A percentile compares a stretch with the other conserved stretches of the same genome.
Evolutionary conservation across 1,140 invertebrate species (phyloP).

Genomic region (Muscidifurax raptorellus): DNA sequence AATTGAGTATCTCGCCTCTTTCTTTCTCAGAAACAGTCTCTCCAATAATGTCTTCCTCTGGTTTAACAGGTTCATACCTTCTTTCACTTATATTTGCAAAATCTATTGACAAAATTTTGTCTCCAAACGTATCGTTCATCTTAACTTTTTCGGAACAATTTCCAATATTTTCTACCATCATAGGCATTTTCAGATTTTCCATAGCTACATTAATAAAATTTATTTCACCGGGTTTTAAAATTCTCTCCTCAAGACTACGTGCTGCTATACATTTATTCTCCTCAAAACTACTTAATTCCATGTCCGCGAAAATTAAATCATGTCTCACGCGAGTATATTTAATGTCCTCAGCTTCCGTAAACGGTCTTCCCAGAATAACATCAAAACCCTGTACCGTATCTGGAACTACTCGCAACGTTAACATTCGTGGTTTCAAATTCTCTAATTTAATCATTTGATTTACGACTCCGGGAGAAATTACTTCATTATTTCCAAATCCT

Average conservation of each 20-base stretch:
- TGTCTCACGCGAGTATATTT: constrained; percentile 18
- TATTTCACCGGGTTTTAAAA: neutral
- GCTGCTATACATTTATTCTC: neutral
- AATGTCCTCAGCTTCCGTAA: too few relatives aligned
- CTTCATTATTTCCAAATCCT: too few relatives aligned
- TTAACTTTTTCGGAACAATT: neutral
- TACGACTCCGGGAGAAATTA: too few relatives aligned
- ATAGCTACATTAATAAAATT: neutral
- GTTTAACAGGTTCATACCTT: neutral
- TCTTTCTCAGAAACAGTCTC: neutral
- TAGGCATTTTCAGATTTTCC: neutral
- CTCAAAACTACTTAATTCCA: constrained; percentile 17
- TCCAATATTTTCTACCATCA: neutral
- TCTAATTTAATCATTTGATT: too few relatives aligned
- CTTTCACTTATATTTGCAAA: neutral
- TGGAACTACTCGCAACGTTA: too few relatives aligned
- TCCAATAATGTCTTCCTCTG: neutral
- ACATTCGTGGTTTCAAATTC: too few relatives aligned
- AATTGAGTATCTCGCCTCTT: neutral
- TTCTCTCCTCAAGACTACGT: neutral
- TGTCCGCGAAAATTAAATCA: constrained; percentile 45
- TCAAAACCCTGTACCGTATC: too few relatives aligned
- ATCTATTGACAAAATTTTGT: neutral
- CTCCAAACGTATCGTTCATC: neutral
- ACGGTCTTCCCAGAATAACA: too few relatives aligned